phyloP scores from a whole-genome alignment of 2,888 invertebrate species.

The Tachina grossa region DNA sequence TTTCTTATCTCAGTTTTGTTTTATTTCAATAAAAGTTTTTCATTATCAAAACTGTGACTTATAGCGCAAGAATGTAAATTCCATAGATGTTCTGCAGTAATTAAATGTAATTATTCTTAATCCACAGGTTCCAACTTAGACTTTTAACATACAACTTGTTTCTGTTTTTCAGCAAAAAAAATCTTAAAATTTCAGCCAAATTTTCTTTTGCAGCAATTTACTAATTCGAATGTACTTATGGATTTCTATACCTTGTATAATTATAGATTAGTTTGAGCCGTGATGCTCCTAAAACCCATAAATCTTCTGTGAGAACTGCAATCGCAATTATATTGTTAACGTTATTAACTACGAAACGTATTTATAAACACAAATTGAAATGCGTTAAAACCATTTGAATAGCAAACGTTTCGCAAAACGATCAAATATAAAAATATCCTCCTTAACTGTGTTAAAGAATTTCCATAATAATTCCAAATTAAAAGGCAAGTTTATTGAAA shows the following conservation, averaged over 20 bases:
- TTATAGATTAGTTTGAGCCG: conserved; percentile 74
- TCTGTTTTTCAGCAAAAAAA: conserved; percentile 36
- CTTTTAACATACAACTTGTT: not conserved
- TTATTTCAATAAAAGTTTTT: not conserved
- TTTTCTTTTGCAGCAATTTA: conserved; percentile 56
- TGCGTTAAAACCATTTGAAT: conserved; percentile 15
- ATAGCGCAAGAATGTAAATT: not conserved
- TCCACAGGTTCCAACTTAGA: conserved; percentile 18
- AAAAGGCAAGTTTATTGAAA: conserved; percentile 61
- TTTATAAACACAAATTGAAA: conserved; percentile 9
- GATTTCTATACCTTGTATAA: conserved; percentile 71
- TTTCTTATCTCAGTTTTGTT: conserved; percentile 34
- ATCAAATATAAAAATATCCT: conserved; percentile 15
- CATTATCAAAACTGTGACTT: not conserved
- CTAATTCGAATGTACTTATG: conserved; percentile 50
- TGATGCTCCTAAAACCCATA: conserved; percentile 63
- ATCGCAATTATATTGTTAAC: conserved; percentile 17
- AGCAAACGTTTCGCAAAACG: conserved; percentile 21
- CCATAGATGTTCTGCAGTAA: not conserved
- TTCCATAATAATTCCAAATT: conserved; percentile 14
- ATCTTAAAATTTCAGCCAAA: conserved; percentile 38
- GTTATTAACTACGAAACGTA: conserved; percentile 43
- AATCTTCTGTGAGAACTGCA: conserved; percentile 32
- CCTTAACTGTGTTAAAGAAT: conserved; percentile 32
- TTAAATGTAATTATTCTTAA: conserved; percentile 5